Conservation (phyloP, 2,797 vertebrate species). For the Cottoperca gobio region DNA sequence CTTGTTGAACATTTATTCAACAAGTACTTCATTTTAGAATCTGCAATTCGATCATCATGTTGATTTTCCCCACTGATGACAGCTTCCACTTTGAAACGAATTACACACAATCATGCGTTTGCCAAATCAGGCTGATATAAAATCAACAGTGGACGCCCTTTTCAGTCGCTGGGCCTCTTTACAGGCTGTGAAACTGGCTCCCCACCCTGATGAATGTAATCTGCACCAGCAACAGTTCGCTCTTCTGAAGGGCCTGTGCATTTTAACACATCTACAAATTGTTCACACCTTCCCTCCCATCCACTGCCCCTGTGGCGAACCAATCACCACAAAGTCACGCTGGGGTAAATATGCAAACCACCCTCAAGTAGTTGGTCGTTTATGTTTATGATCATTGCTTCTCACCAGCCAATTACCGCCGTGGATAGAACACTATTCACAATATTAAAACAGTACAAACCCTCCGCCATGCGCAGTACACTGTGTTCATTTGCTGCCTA, state of each 20-base stretch:
- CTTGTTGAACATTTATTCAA: background rate
- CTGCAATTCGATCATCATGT: background rate
- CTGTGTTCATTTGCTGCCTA: slow-evolving; percentile 2
- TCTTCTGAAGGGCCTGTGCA: background rate
- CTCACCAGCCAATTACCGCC: slow-evolving; percentile 2
- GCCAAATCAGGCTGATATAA: background rate
- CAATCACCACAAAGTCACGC: background rate
- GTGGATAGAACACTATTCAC: background rate
- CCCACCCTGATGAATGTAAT: background rate
- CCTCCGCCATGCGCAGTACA: background rate
- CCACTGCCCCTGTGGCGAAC: background rate
- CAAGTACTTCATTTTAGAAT: background rate
- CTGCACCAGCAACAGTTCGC: background rate
- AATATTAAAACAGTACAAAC: slow-evolving; percentile 2
- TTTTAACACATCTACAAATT: slow-evolving; percentile 18
- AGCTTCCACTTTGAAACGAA: slow-evolving; percentile 8
- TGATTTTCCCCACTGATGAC: background rate
- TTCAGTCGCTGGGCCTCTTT: slow-evolving; percentile 5
- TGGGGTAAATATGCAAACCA: slow-evolving; percentile 19
- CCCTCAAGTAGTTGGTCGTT: background rate
- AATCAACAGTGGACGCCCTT: slow-evolving; percentile 1
- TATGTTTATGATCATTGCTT: slow-evolving; percentile 24
- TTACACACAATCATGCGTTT: slow-evolving; percentile 24
- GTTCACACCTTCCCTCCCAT: slow-evolving; percentile 10
- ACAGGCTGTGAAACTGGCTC: background rate